Conservation (phyloP, 1,140 invertebrate genomes). For the Megalopta genalis region DNA sequence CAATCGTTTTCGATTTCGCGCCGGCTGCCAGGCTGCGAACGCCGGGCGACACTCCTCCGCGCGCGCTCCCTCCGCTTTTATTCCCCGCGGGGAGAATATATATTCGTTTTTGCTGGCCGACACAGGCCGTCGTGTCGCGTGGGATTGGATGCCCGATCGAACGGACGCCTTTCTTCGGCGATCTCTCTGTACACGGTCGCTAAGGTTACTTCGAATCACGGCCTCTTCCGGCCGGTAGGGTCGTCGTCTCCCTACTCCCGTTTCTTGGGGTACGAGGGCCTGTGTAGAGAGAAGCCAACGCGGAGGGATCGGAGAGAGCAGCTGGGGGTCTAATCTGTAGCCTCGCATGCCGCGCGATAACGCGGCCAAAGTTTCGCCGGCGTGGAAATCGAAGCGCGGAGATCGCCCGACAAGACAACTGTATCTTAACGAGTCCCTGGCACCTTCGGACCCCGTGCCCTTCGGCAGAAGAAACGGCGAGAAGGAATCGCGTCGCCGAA, state of each 20-base stretch:
- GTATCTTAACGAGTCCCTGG: too few species aligned
- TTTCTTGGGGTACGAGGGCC: conserved; percentile 35
- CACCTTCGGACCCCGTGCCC: too few species aligned
- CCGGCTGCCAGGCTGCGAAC: background rate
- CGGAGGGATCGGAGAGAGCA: conserved; percentile 41
- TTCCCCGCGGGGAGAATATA: background rate
- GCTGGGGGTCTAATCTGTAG: conserved; percentile 57
- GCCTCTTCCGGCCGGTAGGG: conserved; percentile 47
- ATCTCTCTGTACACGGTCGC: conserved; percentile 48
- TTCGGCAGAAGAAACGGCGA: too few species aligned
- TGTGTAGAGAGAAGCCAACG: background rate
- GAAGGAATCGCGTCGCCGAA: too few species aligned
- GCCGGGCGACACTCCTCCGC: too few species aligned
- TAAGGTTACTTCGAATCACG: conserved; percentile 53
- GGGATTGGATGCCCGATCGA: conserved; percentile 13
- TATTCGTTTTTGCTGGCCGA: background rate
- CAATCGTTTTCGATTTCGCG: conserved; percentile 5
- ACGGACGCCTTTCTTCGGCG: conserved; percentile 38
- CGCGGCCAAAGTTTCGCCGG: conserved; percentile 23
- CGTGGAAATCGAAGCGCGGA: conserved; percentile 12
- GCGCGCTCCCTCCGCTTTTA: too few species aligned
- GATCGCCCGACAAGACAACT: too few species aligned
- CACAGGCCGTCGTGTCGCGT: background rate
- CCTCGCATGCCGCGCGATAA: conserved; percentile 38
- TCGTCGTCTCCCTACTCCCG: conserved; percentile 45